Conservation (phyloP, 1,140 invertebrate species). For the Scaptomyza graminum region DNA sequence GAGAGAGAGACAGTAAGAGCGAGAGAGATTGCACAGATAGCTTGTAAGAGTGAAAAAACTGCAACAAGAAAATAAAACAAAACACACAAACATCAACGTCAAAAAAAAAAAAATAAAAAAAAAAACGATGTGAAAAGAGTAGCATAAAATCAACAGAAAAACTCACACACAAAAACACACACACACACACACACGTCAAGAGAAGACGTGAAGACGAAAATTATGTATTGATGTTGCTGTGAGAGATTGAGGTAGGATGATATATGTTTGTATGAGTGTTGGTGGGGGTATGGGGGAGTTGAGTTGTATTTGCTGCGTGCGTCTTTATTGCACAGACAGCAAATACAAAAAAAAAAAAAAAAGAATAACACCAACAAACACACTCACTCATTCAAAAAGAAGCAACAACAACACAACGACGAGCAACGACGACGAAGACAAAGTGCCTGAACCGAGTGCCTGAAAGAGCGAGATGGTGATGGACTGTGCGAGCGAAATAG, state of each 20-base stretch:
- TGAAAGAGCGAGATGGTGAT: background rate
- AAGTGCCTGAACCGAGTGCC: slow-evolving; percentile 22
- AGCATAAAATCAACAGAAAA: slow-evolving; percentile 54
- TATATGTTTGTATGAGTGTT: too few relatives aligned
- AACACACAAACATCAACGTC: slow-evolving; percentile 20
- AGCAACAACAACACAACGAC: slow-evolving; percentile 22
- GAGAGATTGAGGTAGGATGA: slow-evolving; percentile 16
- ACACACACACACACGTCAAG: slow-evolving; percentile 29
- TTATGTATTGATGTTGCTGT: slow-evolving; percentile 74
- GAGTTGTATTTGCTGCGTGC: slow-evolving; percentile 14
- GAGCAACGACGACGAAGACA: slow-evolving; percentile 38
- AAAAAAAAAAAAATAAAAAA: slow-evolving; percentile 48
- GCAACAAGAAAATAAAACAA: slow-evolving; percentile 58
- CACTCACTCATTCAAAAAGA: slow-evolving; percentile 23
- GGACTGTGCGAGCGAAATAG: slow-evolving; percentile 25
- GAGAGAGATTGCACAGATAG: background rate
- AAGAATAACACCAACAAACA: too few relatives aligned
- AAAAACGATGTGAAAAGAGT: slow-evolving; percentile 58
- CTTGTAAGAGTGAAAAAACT: slow-evolving; percentile 36
- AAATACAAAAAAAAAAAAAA: slow-evolving; percentile 31
- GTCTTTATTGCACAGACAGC: slow-evolving; percentile 51
- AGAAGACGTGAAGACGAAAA: slow-evolving; percentile 65
- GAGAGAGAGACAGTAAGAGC: background rate
- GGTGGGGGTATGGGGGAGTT: background rate
- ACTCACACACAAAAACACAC: slow-evolving; percentile 56